phyloP scores from a whole-genome alignment of 2,797 vertebrate species.

The Psittacula echo region DNA sequence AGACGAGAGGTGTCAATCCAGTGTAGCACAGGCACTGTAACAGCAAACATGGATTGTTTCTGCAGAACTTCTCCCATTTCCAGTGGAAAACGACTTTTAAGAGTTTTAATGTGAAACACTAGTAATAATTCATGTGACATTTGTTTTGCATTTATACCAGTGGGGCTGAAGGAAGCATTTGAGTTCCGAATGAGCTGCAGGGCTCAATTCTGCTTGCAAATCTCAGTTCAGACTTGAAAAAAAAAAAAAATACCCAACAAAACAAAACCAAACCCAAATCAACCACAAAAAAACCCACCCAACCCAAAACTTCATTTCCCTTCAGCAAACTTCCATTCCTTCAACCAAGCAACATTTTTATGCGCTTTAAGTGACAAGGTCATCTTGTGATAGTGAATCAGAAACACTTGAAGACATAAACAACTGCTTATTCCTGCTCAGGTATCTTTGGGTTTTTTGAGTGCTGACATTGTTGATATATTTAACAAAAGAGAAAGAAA shows the following conservation, averaged over 20 bases:
- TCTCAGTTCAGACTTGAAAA: background rate
- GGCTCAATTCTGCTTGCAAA: conserved; percentile 14
- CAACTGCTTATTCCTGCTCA: conserved; percentile 8
- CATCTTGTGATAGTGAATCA: background rate
- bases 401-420: background rate
- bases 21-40: background rate
- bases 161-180: background rate
- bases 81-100: background rate
- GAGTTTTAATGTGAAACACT: background rate
- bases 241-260: background rate
- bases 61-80: background rate
- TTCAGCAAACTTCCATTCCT: conserved; percentile 5
- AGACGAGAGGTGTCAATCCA: background rate
- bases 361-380: conserved; percentile 30
- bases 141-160: conserved; percentile 28
- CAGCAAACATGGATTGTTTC: background rate
- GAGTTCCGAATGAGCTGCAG: conserved; percentile 24
- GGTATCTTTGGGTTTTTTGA: background rate
- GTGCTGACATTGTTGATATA: background rate
- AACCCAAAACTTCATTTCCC: background rate
- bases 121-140: background rate
- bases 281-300: background rate
- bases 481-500: conserved; percentile 4
- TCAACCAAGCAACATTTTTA: background rate
- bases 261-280: background rate